Base-by-base conservation (phyloP, 2,797 vertebrate species). In the Sebastes trivittatus region DNA sequence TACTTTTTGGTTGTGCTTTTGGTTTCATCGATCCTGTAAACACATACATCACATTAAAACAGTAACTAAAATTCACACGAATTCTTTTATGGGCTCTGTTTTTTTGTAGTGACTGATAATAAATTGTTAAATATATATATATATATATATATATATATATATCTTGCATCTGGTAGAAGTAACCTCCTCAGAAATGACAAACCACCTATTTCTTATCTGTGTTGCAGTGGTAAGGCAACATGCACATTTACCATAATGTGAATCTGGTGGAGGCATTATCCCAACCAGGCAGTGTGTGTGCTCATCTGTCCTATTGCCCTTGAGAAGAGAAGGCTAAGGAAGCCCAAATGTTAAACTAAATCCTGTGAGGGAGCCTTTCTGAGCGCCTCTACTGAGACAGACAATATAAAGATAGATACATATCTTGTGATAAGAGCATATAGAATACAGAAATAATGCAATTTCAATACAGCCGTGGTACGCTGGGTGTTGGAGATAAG, bases 361-460 rank as follows among this genome's bases (percentile, higher is more conserved):
- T 71, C 82, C 66, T 13, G 1, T 1, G 14, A 60, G 1, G 56
- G 0, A 52, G 58, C 20, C 25, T 3, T 29, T 73, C 75, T 69
- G 62, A 81, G 77, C 29, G 73, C 29, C 59, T 77, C 64, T 52
- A 25, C 54, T 56, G 78, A 55, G 58, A 58, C 58, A 77, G 68
- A 80, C 62, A 87, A 81, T 61, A 85, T 34, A 75, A 72, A 84
- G 77, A 49, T 49, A 54, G 20, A 90, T 88, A 78, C 32, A 77
- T 30, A 92, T 91, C 82, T 62, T 46, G 16, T 20, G 78, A 90
- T 81, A 78, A 80, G 30, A 73, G 42, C 68, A 42, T 32, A 71
- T 36, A 76, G 74, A 84, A 80, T 49, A 76, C 56, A 81, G 36
- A 70, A 73, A 74, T 46, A 80, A 69, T 76, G 63, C 71, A 69